Conservation (phyloP, 1,140 invertebrate species). For the Drosophila rufa region DNA sequence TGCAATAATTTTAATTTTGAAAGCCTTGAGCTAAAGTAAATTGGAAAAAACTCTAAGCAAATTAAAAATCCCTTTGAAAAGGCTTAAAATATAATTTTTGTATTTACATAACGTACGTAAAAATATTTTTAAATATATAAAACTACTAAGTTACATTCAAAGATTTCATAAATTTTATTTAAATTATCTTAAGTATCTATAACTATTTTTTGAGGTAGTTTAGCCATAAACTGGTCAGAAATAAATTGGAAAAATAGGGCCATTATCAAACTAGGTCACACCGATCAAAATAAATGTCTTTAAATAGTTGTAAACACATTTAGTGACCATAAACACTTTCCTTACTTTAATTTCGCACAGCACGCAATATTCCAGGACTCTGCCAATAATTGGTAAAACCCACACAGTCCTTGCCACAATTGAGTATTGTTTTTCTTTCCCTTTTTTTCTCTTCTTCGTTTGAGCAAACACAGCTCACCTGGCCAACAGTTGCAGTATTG, state of each 20-base stretch:
- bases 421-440: conserved; percentile 23
- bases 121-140: too few species aligned
- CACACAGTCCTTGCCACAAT: conserved; percentile 3
- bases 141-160: too few species aligned
- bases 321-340: conserved; percentile 13
- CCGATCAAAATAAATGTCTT: background rate
- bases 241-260: background rate
- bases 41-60: too few species aligned
- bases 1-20: too few species aligned
- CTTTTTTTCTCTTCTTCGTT: background rate
- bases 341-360: conserved; percentile 2
- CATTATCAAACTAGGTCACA: background rate
- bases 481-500: conserved; percentile 39
- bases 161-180: too few species aligned
- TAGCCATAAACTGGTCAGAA: background rate
- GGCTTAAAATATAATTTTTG: too few species aligned
- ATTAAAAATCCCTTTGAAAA: too few species aligned
- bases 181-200: too few species aligned
- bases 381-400: conserved; percentile 18
- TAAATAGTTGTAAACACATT: conserved; percentile 9
- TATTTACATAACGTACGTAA: too few species aligned
- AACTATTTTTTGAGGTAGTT: background rate
- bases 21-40: too few species aligned
- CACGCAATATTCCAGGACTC: conserved; percentile 23
- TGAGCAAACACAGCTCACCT: conserved; percentile 54